Percentiles rank a stretch among this genome's conserved stretches.
Conservation (phyloP, 37 sponge, comb jelly and placozoan genomes). For the Beroe ovata region DNA sequence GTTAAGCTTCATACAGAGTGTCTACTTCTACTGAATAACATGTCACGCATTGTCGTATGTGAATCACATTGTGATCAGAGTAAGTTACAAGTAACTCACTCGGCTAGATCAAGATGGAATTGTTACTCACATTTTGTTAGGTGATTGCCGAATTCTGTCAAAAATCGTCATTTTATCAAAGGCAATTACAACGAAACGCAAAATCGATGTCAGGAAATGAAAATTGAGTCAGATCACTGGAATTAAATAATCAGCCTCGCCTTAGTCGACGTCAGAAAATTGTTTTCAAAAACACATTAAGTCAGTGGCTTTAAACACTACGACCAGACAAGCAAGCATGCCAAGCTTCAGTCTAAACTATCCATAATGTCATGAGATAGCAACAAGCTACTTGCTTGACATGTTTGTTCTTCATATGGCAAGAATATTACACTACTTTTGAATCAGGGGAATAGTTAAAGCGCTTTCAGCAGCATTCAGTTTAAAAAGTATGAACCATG, state of each 20-base stretch:
- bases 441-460: too few relatives aligned
- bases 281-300: not conserved
- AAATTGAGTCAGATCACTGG: not conserved
- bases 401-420: not conserved
- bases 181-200: too few relatives aligned
- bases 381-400: not conserved
- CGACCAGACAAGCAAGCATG: not conserved
- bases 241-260: not conserved
- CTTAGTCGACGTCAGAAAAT: not conserved
- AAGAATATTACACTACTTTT: too few relatives aligned
- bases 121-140: slow-evolving; percentile 35
- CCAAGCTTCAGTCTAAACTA: not conserved
- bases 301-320: not conserved
- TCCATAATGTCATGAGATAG: not conserved
- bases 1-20: too few relatives aligned
- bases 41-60: too few relatives aligned
- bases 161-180: slow-evolving; percentile 15
- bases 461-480: too few relatives aligned
- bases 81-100: too few relatives aligned
- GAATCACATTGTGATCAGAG: too few relatives aligned
- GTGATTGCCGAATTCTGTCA: slow-evolving; percentile 29
- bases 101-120: too few relatives aligned
- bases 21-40: too few relatives aligned
- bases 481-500: too few relatives aligned
- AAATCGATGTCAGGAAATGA: too few relatives aligned